Evolutionary conservation across 2,888 invertebrate genomes (phyloP), one percentile per base, ranked within the genome.

Genomic region (Scrobipalpa atriplicella): DNA sequence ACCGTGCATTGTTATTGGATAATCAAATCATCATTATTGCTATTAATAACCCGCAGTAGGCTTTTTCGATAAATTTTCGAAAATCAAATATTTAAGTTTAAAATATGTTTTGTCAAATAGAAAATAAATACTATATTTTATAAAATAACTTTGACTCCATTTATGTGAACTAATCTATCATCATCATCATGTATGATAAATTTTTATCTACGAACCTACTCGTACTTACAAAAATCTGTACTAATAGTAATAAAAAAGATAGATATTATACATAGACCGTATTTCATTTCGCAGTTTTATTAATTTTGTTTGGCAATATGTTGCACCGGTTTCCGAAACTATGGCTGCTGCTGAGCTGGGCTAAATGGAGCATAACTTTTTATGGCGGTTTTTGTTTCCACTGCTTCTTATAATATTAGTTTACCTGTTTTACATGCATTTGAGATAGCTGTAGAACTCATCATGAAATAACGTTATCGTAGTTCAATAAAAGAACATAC

Each of bases 301-400:
- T 89, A 87, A 88, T 86, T 87, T 89, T 86, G 80, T 81, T 85
- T 77, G 78, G 88, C 89, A 86, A 89, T 89, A 87, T 86, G 86
- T 86, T 87, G 87, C 89, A 87, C 84, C 85, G 84, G 89, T 80
- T 84, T 78, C 87, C 84, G 81, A 81, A 87, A 85, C 85, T 85
- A 86, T 85, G 80, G 80, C 83, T 80, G 80, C 83, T 80, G 80
- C 82, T 81, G 79, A 81, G 81, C 81, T 85, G 82, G 86, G 84
- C 85, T 84, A 85, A 86, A 86, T 86, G 84, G 85, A 79, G 79
- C 84, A 85, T 89, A 86, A 89, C 84, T 86, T 89, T 90, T 90
- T 90, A 90, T 88, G 81, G 80, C 77, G 78, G 79, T 80, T 85
- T 83, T 84, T 84, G 84, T 84, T 84, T 79, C 77, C 79, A 81